These are phyloP conservation scores for Acronicta alni DNA, from an alignment of 2,888 invertebrate species.

Conservation along the genomic window DNA sequence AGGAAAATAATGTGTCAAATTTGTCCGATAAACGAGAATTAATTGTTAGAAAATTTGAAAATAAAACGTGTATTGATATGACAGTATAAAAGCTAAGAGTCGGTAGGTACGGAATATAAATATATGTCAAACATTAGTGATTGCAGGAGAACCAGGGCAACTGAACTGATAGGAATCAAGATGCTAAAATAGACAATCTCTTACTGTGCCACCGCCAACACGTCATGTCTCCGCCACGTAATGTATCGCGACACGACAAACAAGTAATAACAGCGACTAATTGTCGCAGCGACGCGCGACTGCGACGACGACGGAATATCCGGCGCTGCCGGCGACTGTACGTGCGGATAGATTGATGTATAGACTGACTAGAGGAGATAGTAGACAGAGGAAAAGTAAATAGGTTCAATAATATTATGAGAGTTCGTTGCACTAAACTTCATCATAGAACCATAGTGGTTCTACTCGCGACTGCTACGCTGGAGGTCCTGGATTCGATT, in stretches of 20 bases:
- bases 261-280: conserved; percentile 70
- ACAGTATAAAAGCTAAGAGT: no score
- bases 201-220: conserved; percentile 42
- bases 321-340: conserved; percentile 38
- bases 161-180: background rate
- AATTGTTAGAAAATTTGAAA: no score
- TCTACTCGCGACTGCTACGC: no score
- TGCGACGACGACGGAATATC: conserved; percentile 34
- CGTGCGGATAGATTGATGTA: conserved; percentile 48
- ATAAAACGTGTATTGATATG: no score
- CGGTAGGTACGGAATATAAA: no score
- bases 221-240: conserved; percentile 59
- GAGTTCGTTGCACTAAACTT: no score
- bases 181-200: conserved; percentile 18
- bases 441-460: no score
- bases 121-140: no score
- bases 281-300: conserved; percentile 61
- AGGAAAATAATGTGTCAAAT: no score
- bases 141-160: no score
- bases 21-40: no score
- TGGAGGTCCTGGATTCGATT: no score
- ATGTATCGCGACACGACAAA: conserved; percentile 65
- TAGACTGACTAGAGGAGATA: conserved; percentile 2
- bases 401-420: background rate
- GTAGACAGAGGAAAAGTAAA: background rate